Conservation (phyloP, 2,888 invertebrate species). For the Loripinus fragilis region DNA sequence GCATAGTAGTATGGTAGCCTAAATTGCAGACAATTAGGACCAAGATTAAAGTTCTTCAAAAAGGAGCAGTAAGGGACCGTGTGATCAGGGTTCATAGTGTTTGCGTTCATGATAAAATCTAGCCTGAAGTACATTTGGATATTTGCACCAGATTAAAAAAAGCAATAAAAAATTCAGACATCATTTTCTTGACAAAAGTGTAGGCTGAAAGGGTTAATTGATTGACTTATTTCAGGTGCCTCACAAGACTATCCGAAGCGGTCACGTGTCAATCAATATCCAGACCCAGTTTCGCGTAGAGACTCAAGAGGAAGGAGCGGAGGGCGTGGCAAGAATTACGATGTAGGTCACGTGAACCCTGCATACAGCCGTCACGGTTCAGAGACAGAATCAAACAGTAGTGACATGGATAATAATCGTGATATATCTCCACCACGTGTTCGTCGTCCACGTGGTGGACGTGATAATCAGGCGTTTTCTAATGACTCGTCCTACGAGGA, state of each 20-base stretch:
- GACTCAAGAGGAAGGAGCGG: slow-evolving; percentile 8
- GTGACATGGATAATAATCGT: slow-evolving; percentile 47
- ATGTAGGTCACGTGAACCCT: slow-evolving; percentile 49
- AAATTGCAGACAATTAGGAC: too few species aligned
- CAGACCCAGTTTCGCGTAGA: slow-evolving; percentile 46
- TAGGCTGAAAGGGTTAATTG: too few species aligned
- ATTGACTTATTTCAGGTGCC: neutral
- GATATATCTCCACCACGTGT: slow-evolving; percentile 57
- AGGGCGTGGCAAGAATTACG: slow-evolving; percentile 28
- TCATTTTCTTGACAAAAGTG: too few species aligned
- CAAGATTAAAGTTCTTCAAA: too few species aligned
- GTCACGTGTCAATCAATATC: slow-evolving; percentile 53
- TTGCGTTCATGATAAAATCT: too few species aligned
- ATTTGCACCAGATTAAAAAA: too few species aligned
- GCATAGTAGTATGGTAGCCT: too few species aligned
- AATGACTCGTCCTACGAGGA: slow-evolving; percentile 57
- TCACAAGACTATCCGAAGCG: slow-evolving; percentile 42
- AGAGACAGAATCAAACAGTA: slow-evolving; percentile 43
- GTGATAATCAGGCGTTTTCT: slow-evolving; percentile 48
- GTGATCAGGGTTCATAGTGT: too few species aligned
- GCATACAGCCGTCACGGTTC: slow-evolving; percentile 51
- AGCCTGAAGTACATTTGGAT: too few species aligned
- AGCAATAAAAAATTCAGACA: too few species aligned
- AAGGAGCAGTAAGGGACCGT: too few species aligned
- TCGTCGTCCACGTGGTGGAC: slow-evolving; percentile 50